Percentiles rank a stretch among this genome's conserved stretches.
Evolutionary conservation across 2,113 vertebrate genomes (phyloP).

Genomic region (Oncorhynchus gorbuscha): DNA sequence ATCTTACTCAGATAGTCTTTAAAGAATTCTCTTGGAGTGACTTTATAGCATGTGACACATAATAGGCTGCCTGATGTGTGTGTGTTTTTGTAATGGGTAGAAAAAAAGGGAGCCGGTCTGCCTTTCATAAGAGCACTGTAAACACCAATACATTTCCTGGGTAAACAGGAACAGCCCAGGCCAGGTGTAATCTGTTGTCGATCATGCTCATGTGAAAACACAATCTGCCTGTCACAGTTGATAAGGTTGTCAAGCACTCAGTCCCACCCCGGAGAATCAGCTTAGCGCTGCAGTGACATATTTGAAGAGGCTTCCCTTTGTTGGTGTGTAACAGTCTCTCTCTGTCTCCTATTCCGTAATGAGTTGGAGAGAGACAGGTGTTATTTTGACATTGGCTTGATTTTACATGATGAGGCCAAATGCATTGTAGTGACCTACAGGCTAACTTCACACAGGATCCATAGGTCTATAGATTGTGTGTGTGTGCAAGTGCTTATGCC

Average conservation of each 20-base stretch:
- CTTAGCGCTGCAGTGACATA: slow-evolving; percentile 48
- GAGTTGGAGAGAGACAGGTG: slow-evolving; percentile 43
- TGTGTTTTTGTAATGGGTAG: slow-evolving; percentile 1
- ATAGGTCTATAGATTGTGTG: slow-evolving; percentile 14
- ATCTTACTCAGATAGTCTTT: slow-evolving; percentile 69
- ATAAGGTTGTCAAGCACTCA: slow-evolving; percentile 75
- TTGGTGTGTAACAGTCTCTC: slow-evolving; percentile 58
- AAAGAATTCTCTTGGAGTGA: slow-evolving; percentile 65
- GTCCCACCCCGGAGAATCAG: slow-evolving; percentile 67
- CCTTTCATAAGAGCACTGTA: slow-evolving; percentile 46
- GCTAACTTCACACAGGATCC: slow-evolving; percentile 49
- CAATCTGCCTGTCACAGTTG: slow-evolving; percentile 75
- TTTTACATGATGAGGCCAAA: slow-evolving; percentile 58
- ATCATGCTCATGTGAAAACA: slow-evolving; percentile 73
- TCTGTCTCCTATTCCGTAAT: slow-evolving; percentile 7
- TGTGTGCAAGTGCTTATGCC: not conserved
- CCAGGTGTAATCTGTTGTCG: slow-evolving; percentile 68
- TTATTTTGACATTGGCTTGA: slow-evolving; percentile 57
- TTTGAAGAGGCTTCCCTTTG: slow-evolving; percentile 59
- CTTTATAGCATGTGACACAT: slow-evolving; percentile 61
- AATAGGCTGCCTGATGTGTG: slow-evolving; percentile 42
- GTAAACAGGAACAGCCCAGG: slow-evolving; percentile 60
- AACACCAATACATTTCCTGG: slow-evolving; percentile 70
- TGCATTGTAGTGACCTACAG: slow-evolving; percentile 55
- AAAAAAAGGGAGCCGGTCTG: slow-evolving; percentile 1